These are phyloP conservation scores for Scartelaos histophorus DNA, from an alignment of 2,113 vertebrate genomes.

Conservation along the genomic window DNA sequence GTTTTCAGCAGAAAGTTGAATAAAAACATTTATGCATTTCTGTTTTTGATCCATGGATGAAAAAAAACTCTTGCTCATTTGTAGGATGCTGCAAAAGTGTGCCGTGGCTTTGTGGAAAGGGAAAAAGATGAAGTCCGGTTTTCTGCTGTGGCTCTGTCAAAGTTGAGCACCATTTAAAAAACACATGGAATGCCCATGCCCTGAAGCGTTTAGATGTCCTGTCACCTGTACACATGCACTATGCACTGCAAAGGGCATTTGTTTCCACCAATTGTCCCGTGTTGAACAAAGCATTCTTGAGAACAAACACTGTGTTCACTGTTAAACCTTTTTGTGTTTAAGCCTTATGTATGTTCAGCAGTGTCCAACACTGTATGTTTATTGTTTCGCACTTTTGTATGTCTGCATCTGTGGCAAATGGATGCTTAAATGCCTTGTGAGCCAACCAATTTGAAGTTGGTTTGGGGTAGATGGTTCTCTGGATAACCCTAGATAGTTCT, in stretches of 20 bases:
- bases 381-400: conserved; percentile 19
- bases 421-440: conserved; percentile 52
- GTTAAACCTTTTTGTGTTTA: conserved; percentile 32
- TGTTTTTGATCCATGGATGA: background rate
- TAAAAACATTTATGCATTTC: background rate
- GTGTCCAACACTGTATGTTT: conserved; percentile 28
- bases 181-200: conserved; percentile 28
- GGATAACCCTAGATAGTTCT: background rate
- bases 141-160: conserved; percentile 90
- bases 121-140: conserved; percentile 93
- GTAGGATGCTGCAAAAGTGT: conserved; percentile 91
- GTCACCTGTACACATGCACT: conserved; percentile 51
- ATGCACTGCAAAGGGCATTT: conserved; percentile 56
- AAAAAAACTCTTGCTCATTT: background rate
- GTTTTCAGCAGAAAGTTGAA: background rate
- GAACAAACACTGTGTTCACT: conserved; percentile 11
- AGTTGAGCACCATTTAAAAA: conserved; percentile 57
- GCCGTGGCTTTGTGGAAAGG: conserved; percentile 88
- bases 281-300: conserved; percentile 47
- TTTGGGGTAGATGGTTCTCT: background rate
- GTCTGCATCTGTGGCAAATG: conserved; percentile 21
- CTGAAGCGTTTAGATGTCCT: conserved; percentile 28
- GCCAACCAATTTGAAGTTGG: conserved; percentile 26
- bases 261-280: conserved; percentile 39
- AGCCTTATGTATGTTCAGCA: conserved; percentile 38